These are phyloP conservation scores for Bettongia penicillata DNA, from an alignment of 2,113 vertebrate species.

Conservation along the genomic window DNA sequence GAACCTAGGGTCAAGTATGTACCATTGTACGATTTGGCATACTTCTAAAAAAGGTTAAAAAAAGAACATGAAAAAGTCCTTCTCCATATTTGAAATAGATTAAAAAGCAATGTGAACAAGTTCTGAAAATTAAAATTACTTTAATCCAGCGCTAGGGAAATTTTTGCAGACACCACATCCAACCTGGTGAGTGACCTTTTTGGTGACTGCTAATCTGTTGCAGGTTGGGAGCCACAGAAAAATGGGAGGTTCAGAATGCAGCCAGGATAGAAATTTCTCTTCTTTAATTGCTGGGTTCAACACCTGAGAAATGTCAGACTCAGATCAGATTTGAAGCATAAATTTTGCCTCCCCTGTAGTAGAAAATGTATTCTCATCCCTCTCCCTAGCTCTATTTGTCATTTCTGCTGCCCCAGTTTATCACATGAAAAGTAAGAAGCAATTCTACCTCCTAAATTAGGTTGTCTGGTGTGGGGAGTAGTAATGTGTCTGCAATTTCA, in stretches of 20 bases:
- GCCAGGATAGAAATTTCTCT: constrained; percentile 89
- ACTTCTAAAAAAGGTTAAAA: not conserved
- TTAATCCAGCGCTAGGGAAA: constrained; percentile 88
- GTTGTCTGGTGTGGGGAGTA: not conserved
- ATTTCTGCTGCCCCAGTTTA: constrained; percentile 15
- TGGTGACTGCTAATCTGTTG: constrained; percentile 82
- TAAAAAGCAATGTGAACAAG: not conserved
- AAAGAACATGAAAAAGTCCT: not conserved
- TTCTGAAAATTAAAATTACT: constrained; percentile 73
- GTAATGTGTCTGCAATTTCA: constrained; percentile 30
- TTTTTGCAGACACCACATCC: constrained; percentile 86
- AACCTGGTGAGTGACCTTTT: constrained; percentile 83
- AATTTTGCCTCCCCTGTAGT: not conserved
- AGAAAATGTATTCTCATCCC: not conserved
- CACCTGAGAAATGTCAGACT: constrained; percentile 75
- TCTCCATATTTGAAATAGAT: not conserved
- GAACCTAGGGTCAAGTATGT: not conserved
- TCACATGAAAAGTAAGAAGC: not conserved
- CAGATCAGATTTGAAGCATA: not conserved
- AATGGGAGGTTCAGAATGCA: constrained; percentile 85
- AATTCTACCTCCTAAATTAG: constrained; percentile 12
- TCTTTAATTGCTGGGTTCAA: constrained; percentile 73
- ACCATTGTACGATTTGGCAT: not conserved
- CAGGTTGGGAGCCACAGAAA: constrained; percentile 89
- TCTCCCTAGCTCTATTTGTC: constrained; percentile 32